A percentile compares a stretch with the other conserved stretches of the same genome.
Conservation (phyloP, 2,113 vertebrate genomes). For the Sminthopsis crassicaudata region DNA sequence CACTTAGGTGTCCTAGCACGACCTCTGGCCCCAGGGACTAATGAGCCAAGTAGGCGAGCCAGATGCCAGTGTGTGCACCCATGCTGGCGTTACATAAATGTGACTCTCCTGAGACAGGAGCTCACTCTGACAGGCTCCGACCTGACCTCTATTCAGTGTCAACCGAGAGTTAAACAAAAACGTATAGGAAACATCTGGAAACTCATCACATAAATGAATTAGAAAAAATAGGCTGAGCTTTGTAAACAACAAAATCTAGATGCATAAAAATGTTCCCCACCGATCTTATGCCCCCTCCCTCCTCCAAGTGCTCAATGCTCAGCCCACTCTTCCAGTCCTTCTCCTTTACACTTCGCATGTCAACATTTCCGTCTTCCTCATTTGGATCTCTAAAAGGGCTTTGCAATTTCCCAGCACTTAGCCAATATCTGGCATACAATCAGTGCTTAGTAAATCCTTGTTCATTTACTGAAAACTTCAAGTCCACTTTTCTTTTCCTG, state of each 20-base stretch:
- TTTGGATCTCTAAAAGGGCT: neutral
- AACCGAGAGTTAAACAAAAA: neutral
- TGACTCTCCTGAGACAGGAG: neutral
- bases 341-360: too few species aligned
- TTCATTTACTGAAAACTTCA: neutral
- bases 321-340: too few species aligned
- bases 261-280: too few species aligned
- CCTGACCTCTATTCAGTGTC: neutral
- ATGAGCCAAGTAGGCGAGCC: too few species aligned
- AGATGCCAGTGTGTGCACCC: neutral
- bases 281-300: too few species aligned
- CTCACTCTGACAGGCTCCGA: neutral
- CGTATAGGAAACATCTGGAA: neutral
- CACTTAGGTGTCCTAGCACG: too few species aligned
- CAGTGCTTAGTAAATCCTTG: neutral
- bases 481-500: neutral
- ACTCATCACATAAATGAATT: neutral
- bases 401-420: neutral
- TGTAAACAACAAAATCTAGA: neutral
- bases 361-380: too few species aligned
- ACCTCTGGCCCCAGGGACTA: too few species aligned
- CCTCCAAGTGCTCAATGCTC: too few species aligned
- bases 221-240: neutral
- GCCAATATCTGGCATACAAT: neutral
- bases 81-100: neutral